These are phyloP conservation scores for Lordiphosa andalusiaca DNA, from an alignment of 2,888 invertebrate species.

Conservation along the genomic window DNA sequence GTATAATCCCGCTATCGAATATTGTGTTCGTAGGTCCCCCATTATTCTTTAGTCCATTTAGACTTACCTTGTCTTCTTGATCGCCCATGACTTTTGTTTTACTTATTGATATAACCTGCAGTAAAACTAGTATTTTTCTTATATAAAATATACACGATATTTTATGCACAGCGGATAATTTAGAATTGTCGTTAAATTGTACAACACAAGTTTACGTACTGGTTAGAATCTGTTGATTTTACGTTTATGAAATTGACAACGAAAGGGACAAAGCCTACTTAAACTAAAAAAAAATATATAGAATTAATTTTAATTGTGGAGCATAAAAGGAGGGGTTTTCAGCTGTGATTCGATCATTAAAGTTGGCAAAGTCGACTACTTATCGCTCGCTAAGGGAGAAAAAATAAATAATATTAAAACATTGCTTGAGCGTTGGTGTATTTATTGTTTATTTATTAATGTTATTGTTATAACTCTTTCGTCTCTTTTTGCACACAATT, in stretches of 20 bases:
- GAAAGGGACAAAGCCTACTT: slow-evolving; percentile 9
- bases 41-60: background rate
- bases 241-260: slow-evolving; percentile 18
- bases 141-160: slow-evolving; percentile 40
- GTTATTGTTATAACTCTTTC: slow-evolving; percentile 26
- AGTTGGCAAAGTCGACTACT: too few species aligned
- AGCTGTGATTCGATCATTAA: too few species aligned
- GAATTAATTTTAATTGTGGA: background rate
- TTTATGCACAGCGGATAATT: slow-evolving; percentile 50
- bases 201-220: slow-evolving; percentile 35
- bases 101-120: too few species aligned
- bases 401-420: slow-evolving; percentile 12
- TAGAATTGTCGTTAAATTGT: slow-evolving; percentile 44
- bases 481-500: slow-evolving; percentile 20
- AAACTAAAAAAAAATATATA: background rate
- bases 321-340: too few species aligned
- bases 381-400: too few species aligned
- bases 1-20: too few species aligned
- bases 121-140: background rate
- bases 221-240: slow-evolving; percentile 10
- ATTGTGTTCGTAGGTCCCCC: too few species aligned
- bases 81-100: background rate
- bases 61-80: background rate
- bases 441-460: slow-evolving; percentile 33
- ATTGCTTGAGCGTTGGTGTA: slow-evolving; percentile 58